Percentiles rank a stretch among this genome's conserved stretches.
Conservation (phyloP, 2,113 vertebrate species). For the Dolichallabes microphthalmus region DNA sequence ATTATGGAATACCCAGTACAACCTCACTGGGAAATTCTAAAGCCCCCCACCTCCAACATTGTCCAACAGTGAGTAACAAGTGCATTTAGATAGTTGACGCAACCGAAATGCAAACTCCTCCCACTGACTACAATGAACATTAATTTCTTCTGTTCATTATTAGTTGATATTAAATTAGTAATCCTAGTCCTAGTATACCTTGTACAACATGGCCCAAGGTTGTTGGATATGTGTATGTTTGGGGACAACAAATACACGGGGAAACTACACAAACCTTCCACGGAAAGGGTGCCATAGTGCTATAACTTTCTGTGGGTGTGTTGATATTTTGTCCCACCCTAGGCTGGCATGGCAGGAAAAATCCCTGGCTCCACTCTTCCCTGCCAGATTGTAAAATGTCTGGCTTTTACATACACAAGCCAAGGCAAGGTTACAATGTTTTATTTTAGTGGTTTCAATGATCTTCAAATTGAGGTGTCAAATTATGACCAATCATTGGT, state of each 20-base stretch:
- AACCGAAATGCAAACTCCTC: too few species aligned
- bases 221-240: neutral
- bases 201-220: neutral
- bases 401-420: neutral
- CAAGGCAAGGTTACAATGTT: neutral
- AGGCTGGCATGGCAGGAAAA: neutral
- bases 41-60: neutral
- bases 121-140: too few species aligned
- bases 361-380: neutral
- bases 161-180: neutral
- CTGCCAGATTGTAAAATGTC: neutral
- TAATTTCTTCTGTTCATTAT: too few species aligned
- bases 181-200: neutral
- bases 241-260: too few species aligned
- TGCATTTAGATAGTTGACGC: neutral
- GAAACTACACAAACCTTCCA: too few species aligned
- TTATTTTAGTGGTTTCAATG: neutral
- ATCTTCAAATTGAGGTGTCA: too few species aligned
- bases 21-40: neutral
- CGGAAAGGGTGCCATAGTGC: neutral
- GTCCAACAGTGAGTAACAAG: neutral
- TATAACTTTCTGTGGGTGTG: neutral
- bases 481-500: too few species aligned
- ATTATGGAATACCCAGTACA: too few species aligned
- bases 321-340: neutral